phyloP scores from a whole-genome alignment of 2,888 invertebrate genomes.

The Xestia ashworthii region DNA sequence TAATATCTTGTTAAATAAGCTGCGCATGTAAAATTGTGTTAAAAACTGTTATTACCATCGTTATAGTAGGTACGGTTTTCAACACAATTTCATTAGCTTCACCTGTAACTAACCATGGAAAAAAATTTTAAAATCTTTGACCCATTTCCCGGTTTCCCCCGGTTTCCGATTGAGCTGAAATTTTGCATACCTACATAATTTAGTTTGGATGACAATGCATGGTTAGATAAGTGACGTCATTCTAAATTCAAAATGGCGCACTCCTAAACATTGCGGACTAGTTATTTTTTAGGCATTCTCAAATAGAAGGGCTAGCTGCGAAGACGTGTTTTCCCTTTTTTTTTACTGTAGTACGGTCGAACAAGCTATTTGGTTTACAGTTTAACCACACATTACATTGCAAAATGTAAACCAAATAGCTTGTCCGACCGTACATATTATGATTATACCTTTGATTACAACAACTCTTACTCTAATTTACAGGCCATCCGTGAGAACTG shows the following conservation, averaged over 20 bases:
- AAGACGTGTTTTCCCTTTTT: not conserved
- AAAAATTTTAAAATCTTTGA: not conserved
- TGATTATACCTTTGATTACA: not conserved
- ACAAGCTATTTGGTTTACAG: too few relatives aligned
- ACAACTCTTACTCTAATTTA: conserved; percentile 63
- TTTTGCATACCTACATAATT: not conserved
- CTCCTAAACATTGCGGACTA: not conserved
- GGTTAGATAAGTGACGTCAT: too few relatives aligned
- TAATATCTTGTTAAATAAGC: not conserved
- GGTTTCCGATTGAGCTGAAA: not conserved
- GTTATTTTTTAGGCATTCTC: not conserved
- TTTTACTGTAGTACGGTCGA: not conserved
- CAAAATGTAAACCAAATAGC: too few relatives aligned
- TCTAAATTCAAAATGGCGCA: not conserved
- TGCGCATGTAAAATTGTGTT: too few relatives aligned
- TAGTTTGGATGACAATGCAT: not conserved
- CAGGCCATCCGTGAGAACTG: conserved; percentile 97
- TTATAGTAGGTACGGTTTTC: not conserved
- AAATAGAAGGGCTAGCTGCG: not conserved
- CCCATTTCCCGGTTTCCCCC: not conserved
- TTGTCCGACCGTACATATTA: not conserved
- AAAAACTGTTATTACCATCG: too few relatives aligned
- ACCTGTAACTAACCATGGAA: not conserved
- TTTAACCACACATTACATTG: too few relatives aligned
- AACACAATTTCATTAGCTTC: not conserved